Conservation (phyloP, 2,797 vertebrate species). For the Spinibarbus caldwelli region DNA sequence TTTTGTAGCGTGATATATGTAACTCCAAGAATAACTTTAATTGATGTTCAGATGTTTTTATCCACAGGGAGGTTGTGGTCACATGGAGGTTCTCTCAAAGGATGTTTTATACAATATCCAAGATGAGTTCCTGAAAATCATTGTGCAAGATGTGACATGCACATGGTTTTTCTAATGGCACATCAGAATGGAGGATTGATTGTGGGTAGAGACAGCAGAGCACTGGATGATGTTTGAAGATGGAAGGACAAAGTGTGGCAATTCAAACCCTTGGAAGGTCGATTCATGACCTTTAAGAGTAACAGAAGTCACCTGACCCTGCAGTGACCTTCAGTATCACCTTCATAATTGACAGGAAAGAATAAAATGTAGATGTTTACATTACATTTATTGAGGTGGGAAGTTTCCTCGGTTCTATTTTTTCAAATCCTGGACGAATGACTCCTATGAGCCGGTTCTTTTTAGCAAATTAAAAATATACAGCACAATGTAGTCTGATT, state of each 20-base stretch:
- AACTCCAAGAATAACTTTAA: neutral
- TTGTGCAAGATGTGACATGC: neutral
- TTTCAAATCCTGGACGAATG: neutral
- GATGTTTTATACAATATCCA: neutral
- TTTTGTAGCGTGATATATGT: conserved; percentile 3
- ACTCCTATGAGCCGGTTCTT: neutral
- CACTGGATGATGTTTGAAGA: neutral
- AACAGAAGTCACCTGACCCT: neutral
- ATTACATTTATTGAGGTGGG: neutral
- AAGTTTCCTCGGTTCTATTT: neutral
- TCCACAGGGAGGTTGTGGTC: neutral
- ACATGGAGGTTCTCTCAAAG: neutral
- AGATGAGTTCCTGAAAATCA: conserved; percentile 9
- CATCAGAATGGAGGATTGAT: neutral
- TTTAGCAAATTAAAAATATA: neutral
- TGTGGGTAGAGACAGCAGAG: neutral
- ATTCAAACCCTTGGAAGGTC: neutral
- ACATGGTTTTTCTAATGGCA: neutral
- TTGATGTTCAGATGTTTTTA: neutral
- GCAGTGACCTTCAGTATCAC: neutral
- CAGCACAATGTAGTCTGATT: neutral
- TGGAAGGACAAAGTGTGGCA: neutral
- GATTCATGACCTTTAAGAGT: conserved; percentile 3
- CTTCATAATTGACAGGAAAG: neutral
- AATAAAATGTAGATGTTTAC: neutral